Conservation (phyloP, 2,113 vertebrate species). For the Vulpes lagopus region DNA sequence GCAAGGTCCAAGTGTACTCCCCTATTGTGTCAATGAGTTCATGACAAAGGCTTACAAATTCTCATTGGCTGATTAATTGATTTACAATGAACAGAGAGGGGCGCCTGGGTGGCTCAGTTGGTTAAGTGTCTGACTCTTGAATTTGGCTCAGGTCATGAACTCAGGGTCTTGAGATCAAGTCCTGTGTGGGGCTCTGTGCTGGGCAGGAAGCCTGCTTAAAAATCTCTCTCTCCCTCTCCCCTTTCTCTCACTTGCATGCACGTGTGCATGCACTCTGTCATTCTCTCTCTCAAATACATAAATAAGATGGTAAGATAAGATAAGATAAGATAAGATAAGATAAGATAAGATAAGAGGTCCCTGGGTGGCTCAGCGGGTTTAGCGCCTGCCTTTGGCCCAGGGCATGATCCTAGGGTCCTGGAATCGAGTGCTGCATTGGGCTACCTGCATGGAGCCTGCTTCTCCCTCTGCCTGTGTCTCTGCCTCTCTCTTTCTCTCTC, state of each 20-base stretch:
- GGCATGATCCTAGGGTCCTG: no score
- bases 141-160: background rate
- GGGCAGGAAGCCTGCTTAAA: background rate
- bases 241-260: background rate
- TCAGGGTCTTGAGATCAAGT: background rate
- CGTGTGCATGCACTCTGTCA: background rate
- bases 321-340: background rate
- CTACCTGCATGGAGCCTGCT: no score
- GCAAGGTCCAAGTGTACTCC: background rate
- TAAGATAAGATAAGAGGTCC: background rate
- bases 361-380: no score
- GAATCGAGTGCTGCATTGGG: no score
- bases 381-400: no score
- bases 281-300: background rate
- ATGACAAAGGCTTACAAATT: conserved; percentile 5
- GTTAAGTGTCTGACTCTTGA: background rate
- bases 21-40: background rate
- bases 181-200: background rate
- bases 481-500: background rate
- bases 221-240: background rate
- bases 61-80: background rate
- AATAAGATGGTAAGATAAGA: background rate
- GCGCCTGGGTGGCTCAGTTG: background rate
- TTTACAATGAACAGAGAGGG: background rate
- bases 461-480: background rate